Percentiles rank a stretch among this genome's conserved stretches.
These are phyloP conservation scores for Gadopsis marmoratus DNA, from an alignment of 2,797 vertebrate genomes.

Conservation along the genomic window DNA sequence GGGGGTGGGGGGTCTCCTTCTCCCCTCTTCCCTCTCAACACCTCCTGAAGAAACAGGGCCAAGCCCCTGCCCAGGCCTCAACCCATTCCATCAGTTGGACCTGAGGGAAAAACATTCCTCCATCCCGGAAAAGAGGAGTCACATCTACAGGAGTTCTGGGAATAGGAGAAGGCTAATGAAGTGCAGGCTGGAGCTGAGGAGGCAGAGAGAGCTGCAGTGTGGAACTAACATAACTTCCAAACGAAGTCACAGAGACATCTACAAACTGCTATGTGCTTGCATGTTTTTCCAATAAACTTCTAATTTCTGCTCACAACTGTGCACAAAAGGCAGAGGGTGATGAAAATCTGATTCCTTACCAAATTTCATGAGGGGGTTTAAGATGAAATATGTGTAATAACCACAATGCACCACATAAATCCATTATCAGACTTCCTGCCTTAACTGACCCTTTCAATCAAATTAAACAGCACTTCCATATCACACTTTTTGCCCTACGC, in stretches of 20 bases:
- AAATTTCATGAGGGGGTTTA: background rate
- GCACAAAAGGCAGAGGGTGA: conserved; percentile 12
- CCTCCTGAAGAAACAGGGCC: conserved; percentile 78
- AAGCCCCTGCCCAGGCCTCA: conserved; percentile 75
- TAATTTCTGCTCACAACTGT: background rate
- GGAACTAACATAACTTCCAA: conserved; percentile 45
- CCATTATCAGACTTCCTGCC: background rate
- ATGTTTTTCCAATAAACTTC: conserved; percentile 55
- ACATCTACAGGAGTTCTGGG: conserved; percentile 83
- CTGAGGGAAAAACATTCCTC: conserved; percentile 82
- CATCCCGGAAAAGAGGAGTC: conserved; percentile 83
- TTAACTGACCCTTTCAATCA: conserved; percentile 25
- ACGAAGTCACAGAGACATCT: conserved; percentile 32
- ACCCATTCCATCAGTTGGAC: conserved; percentile 77
- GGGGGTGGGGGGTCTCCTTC: conserved; percentile 35
- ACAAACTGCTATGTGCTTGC: conserved; percentile 7
- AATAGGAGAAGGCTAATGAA: conserved; percentile 84
- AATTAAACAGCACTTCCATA: conserved; percentile 30
- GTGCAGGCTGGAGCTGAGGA: conserved; percentile 76
- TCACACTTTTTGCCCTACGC: conserved; percentile 31
- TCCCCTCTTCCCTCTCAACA: conserved; percentile 62
- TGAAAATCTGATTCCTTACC: background rate
- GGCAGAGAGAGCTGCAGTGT: conserved; percentile 49
- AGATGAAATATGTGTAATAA: background rate
- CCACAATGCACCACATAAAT: conserved; percentile 5